Base-by-base conservation (phyloP, 2,113 vertebrate species). In the Cottus gobio region DNA sequence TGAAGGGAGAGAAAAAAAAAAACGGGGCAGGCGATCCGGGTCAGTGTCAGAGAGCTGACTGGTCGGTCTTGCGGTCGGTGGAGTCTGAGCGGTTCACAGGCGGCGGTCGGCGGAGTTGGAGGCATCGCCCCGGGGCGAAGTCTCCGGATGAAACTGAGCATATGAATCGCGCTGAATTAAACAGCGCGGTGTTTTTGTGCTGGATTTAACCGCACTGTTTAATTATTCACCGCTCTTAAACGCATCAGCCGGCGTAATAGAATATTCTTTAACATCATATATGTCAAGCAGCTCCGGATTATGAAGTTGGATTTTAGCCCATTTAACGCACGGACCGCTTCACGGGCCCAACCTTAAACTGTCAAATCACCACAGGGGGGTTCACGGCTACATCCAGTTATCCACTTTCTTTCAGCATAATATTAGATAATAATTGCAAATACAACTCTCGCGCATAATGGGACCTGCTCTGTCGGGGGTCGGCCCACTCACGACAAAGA, bases 91-190 rank as follows among this genome's bases (percentile, higher is more conserved):
- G 66, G 80, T 83, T 90, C 84, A 78, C 86, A 86, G 75, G 84
- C 80, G 75, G 89, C 65, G 92, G 80, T 83, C 85, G 87, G 89
- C 75, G 88, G 90, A 86, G 87, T 92, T 94, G 70, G 85, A 89
- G 92, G 89, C 88, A 82, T 82, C 31, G 91, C 94, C 52, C 90
- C 12, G 31, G 67, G 92, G 92, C 91, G 75, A 91, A 83, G 90
- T 91, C 80, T 87, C 90, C 86, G 80, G 87, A 92, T 93, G 93
- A 94, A 95, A 94, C 90, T 92, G 93, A 94, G 93, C 93, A 91
- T 90, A 88, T 94, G 90, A 93, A 94, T 81, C 69, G 86, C 73
- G 67, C 89, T 92, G 89, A 89, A 93, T 92, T 89, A 84, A 90
- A 91, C 72, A 89, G 82, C 65, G 39, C 48, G 9, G 70, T 77